Conservation (phyloP, 2,113 vertebrate genomes). For the Bos javanicus region DNA sequence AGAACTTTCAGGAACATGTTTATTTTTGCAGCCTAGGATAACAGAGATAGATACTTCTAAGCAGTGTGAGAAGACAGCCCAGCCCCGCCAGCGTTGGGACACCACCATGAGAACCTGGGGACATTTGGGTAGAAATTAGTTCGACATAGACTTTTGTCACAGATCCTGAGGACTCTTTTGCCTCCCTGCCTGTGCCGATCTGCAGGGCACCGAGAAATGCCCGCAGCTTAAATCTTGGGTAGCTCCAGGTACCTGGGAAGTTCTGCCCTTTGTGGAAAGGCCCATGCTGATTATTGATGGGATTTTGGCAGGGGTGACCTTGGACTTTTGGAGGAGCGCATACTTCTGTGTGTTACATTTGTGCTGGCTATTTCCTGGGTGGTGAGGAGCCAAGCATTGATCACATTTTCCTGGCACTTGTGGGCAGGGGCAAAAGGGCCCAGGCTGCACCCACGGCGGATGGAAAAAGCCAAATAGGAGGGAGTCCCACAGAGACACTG, state of each 20-base stretch:
- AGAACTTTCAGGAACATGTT: not conserved
- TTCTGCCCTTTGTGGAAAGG: not conserved
- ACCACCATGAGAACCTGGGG: not conserved
- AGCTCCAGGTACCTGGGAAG: not conserved
- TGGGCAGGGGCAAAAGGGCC: not conserved
- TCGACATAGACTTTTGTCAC: accelerated
- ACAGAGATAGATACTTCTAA: not conserved
- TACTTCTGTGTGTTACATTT: not conserved
- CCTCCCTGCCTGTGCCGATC: not conserved
- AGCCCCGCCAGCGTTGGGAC: accelerated
- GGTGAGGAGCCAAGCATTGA: not conserved
- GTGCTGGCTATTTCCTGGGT: not conserved
- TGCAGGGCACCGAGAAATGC: not conserved
- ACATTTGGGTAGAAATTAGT: not conserved
- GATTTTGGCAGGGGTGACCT: not conserved
- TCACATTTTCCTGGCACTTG: not conserved
- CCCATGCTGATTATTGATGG: not conserved
- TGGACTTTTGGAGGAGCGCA: not conserved
- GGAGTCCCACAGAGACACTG: not conserved
- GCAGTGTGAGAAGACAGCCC: not conserved
- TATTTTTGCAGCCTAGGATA: not conserved
- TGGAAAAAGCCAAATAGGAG: not conserved
- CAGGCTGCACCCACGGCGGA: not conserved
- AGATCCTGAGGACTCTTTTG: too few species aligned
- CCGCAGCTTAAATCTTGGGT: not conserved